A percentile compares a stretch with the other conserved stretches of the same genome.
Conservation (phyloP, 1,140 invertebrate genomes). For the Drosophila insularis region DNA sequence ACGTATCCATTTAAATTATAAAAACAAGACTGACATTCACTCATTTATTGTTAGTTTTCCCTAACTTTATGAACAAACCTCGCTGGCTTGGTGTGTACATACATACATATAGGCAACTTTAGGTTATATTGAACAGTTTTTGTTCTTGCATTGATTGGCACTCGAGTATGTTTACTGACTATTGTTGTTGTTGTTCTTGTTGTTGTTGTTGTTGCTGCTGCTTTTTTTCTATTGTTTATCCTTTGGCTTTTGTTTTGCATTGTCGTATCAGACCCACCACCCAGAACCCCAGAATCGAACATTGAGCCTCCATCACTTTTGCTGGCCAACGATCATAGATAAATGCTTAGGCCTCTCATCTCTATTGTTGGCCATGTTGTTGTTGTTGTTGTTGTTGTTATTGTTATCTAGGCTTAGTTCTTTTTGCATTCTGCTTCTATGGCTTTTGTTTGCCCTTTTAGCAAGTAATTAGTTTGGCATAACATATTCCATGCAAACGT, state of each 20-base stretch:
- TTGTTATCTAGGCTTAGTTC: constrained; percentile 6
- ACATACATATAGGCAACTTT: background rate
- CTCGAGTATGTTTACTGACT: constrained; percentile 37
- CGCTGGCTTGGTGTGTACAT: background rate
- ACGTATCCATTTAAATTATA: no score
- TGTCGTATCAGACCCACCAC: background rate
- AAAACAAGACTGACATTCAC: no score
- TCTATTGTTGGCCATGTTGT: constrained; percentile 47
- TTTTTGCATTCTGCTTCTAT: constrained; percentile 20
- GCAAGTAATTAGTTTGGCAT: constrained; percentile 67
- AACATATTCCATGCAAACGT: constrained; percentile 12
- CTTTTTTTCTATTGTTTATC: constrained; percentile 17
- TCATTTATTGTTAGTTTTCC: no score
- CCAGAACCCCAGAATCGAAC: background rate
- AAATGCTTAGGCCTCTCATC: constrained; percentile 33
- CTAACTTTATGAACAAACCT: no score
- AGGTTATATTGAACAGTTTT: constrained; percentile 40
- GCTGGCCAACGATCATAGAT: constrained; percentile 44
- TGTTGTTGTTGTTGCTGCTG: constrained; percentile 14
- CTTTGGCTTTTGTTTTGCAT: constrained; percentile 46
- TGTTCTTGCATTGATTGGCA: constrained; percentile 63
- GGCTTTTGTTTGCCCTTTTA: constrained; percentile 68
- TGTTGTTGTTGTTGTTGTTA: constrained; percentile 23
- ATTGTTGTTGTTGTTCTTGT: constrained; percentile 22
- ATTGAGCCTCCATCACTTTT: background rate